Conservation (phyloP, 2,113 vertebrate genomes). For the cat (Felis catus) region F.catus_Fca126_mat1.0 CM031424.1:68030501-68031000, state of each 20-base stretch:
- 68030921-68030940: conserved; percentile 96
- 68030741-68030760: neutral
- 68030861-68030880: conserved; percentile 96
- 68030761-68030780: neutral
- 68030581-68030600: too few relatives aligned
- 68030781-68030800: conserved; percentile 62
- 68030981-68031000: conserved; percentile 98
- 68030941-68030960: conserved; percentile 96
- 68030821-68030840: conserved; percentile 96
- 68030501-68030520: too few relatives aligned
- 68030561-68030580: too few relatives aligned
- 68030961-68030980: conserved; percentile 98
- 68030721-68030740: neutral
- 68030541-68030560: too few relatives aligned
- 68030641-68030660: neutral
- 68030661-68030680: neutral
- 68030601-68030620: too few relatives aligned
- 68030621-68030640: neutral
- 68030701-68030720: neutral
- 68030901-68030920: conserved; percentile 98
- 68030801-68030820: conserved; percentile 87
- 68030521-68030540: too few relatives aligned
- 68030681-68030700: neutral
- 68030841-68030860: conserved; percentile 97
- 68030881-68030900: conserved; percentile 98